Base-by-base conservation (phyloP, 1,140 invertebrate species). In the Drosophila varians region DNA sequence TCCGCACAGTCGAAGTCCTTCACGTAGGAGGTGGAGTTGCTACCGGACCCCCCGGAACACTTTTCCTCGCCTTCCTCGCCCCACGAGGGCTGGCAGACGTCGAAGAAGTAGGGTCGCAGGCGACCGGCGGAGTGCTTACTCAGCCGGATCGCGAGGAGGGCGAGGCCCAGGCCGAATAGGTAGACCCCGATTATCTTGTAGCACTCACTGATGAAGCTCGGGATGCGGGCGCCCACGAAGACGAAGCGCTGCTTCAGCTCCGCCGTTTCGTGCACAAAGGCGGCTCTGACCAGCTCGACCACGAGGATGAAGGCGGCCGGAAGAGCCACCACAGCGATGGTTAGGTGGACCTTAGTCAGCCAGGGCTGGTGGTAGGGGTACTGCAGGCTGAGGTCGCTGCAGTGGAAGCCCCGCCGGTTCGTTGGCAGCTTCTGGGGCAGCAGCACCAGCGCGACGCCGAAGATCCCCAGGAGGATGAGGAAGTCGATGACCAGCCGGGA, bases 181-280 rank as follows among this genome's bases (percentile, higher is more conserved):
- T 90, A 90, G 4, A 87, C 66, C 6, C 89, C 89, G 8, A 90
- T 62, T 19, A 82, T 55, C 51, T 90, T 89, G 58, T 90, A 90
- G 45, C 89, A 89, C 48, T 90, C 89, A 53, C 88, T 90, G 16
- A 90, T 73, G 43, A 87, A 89, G 51, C 72, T 90, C 4, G 89
- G 89, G 28, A 90, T 87, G 9, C 75, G 65, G 1, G 74, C 64
- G 8, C 89, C 89, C 5, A 90, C 78, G 49, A 90, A 90, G 12
- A 83, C 75, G 36, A 89, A 90, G 11, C 74, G 57, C 31, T 90
- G 89, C 52, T 72, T 74, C 19, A 84, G 48, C 52, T 88, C 83
- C 47, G 23, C 21, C 5, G 45, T 8, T 12, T 12, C 61, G 36
- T 76, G 56, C 42, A 83, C 74, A 18, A 75, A 72, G n/a, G 89